Evolutionary conservation across 2,888 invertebrate genomes (phyloP), one percentile per base, ranked within the genome.

Genomic region (Hipparchia sbordonii): DNA sequence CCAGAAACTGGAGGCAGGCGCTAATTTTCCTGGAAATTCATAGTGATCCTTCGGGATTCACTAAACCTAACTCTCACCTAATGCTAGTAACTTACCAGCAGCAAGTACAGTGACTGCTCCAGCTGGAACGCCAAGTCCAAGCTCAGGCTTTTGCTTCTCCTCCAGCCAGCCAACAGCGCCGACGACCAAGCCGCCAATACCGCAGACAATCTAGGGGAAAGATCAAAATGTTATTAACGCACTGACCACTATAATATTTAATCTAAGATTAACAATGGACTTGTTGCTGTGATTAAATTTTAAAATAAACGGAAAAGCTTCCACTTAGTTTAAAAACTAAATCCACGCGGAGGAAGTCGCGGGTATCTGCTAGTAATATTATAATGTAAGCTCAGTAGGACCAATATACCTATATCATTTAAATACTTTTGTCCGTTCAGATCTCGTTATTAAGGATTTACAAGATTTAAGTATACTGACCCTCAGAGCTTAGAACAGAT

Each of bases 81-180:
- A 23, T 23, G 6, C n/a, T 13, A 13, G 13, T 7, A 13, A 39
- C 54, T 46, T 83, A 93, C 93, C 89, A 81, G 93, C 95, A 67
- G 95, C 95, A 1, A 95, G 81, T 0, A 95, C 94, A 0, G 95
- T 95, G 72, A 94, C 84, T 0, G 93, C 92, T 6, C 95, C 95
- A 2, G 95, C 90, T 0, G 95, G 95, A 9, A 95, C 94, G 4
- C 95, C 95, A 0, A 95, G 87, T 0, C 95, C 95, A 4, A 95
- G 82, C 12, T 91, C 93, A 2, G 91, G 89, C 65, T 91, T 90
- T 72, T 94, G 86, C 63, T 92, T 85, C 80, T 95, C 95, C 76
- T 95, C 95, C 67, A 95, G 83, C 88, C 95, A 94, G 0, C 94
- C 95, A 0, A 95, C 95, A 0, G 95, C 95, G 0, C 95, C 95